phyloP scores from a whole-genome alignment of 2,888 invertebrate genomes.

The Polydrusus cervinus region DNA sequence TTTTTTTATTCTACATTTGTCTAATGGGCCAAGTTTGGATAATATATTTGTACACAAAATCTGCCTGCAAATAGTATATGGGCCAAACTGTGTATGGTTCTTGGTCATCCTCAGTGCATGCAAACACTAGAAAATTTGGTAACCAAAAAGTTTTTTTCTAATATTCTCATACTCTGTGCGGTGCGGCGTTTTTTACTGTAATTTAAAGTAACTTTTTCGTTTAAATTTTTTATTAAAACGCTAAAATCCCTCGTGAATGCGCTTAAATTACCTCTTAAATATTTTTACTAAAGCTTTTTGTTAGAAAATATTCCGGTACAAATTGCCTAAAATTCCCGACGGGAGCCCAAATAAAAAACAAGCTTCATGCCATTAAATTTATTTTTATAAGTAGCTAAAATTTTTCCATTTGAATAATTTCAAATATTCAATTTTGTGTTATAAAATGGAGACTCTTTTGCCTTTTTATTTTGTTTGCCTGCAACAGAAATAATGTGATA shows the following conservation, averaged over 20 bases:
- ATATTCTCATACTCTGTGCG: too few relatives aligned
- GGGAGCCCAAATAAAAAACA: neutral
- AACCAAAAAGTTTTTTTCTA: too few relatives aligned
- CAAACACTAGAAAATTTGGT: too few relatives aligned
- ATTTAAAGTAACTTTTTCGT: neutral
- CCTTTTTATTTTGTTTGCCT: constrained; percentile 13
- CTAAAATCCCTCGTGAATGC: neutral
- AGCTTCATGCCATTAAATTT: constrained; percentile 13
- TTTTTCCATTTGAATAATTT: constrained; percentile 22
- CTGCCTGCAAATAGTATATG: too few relatives aligned
- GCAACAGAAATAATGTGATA: neutral
- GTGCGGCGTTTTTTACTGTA: too few relatives aligned
- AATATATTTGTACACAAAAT: too few relatives aligned
- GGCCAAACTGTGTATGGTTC: too few relatives aligned
- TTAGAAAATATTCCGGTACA: constrained; percentile 6
- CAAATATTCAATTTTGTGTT: constrained; percentile 10
- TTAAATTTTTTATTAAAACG: constrained; percentile 2
- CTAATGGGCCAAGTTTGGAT: too few relatives aligned
- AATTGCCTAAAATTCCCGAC: neutral
- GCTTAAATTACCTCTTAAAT: neutral
- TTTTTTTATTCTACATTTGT: too few relatives aligned
- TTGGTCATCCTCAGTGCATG: too few relatives aligned
- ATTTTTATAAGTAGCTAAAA: constrained; percentile 9
- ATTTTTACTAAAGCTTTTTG: constrained; percentile 11
- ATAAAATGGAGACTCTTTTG: neutral